These are phyloP conservation scores for Xerus rutilus DNA, from an alignment of 2,797 vertebrate species.

Conservation along the genomic window DNA sequence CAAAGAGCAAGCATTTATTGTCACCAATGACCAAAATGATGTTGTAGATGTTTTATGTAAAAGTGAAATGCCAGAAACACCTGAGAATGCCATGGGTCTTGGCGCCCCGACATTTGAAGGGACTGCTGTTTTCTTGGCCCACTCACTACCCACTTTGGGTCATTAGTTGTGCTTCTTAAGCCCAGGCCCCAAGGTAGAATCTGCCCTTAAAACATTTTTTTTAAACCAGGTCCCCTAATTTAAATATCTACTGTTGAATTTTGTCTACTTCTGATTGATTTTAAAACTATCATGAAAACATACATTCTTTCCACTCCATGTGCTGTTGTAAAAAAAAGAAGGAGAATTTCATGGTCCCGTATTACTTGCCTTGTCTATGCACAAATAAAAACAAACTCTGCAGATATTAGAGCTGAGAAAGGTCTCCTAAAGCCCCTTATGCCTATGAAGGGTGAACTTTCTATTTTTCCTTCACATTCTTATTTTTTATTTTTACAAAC, in stretches of 20 bases:
- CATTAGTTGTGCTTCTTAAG: background rate
- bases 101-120: background rate
- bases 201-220: background rate
- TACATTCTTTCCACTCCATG: background rate
- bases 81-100: fast-evolving
- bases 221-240: background rate
- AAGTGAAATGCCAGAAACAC: background rate
- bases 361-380: background rate
- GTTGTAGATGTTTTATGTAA: background rate
- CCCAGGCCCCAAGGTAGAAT: fast-evolving
- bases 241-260: background rate
- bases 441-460: background rate
- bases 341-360: background rate
- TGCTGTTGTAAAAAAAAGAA: background rate
- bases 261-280: background rate
- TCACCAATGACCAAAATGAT: background rate
- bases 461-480: background rate
- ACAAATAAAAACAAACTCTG: background rate
- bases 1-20: background rate
- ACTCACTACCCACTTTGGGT: fast-evolving
- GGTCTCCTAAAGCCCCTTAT: fast-evolving
- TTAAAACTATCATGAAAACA: background rate
- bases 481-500: slow-evolving; percentile 10
- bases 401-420: background rate
- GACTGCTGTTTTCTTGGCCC: fast-evolving